Percentiles rank a stretch among this genome's conserved stretches.
phyloP scores from a whole-genome alignment of 2,797 vertebrate genomes.

The Acridotheres tristis region DNA sequence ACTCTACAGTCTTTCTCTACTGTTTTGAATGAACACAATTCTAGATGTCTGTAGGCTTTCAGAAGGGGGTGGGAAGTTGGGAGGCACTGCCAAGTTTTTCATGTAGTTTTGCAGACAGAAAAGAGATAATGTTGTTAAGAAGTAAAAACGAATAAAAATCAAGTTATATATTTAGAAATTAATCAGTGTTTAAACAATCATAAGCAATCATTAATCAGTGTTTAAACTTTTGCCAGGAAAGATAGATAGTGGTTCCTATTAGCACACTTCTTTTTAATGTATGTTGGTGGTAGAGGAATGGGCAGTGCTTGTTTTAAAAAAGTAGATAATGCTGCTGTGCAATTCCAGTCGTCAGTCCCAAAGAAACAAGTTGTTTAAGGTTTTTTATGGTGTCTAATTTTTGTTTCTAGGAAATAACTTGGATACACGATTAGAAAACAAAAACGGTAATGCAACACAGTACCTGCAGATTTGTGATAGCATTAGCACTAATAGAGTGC shows the following conservation, averaged over 20 bases:
- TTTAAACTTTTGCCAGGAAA: not conserved
- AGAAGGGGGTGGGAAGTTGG: not conserved
- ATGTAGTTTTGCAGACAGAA: not conserved
- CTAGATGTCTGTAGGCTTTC: not conserved
- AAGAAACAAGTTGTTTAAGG: constrained; percentile 42
- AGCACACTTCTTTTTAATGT: not conserved
- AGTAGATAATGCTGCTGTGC: constrained; percentile 40
- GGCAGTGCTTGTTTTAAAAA: not conserved
- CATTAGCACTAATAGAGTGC: constrained; percentile 85
- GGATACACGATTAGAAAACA: constrained; percentile 88
- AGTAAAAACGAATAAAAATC: not conserved
- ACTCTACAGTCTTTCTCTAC: not conserved
- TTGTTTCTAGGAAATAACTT: constrained; percentile 87
- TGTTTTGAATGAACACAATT: not conserved
- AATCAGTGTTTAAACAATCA: not conserved
- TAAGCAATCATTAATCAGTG: not conserved
- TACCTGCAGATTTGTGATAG: constrained; percentile 96
- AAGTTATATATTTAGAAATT: not conserved
- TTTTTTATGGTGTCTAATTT: constrained; percentile 69
- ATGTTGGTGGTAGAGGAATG: not conserved
- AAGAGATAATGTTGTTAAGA: not conserved
- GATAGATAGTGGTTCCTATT: not conserved
- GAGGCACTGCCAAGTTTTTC: not conserved
- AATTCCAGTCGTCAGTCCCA: constrained; percentile 53
- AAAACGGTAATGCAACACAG: constrained; percentile 88